Base-by-base conservation (phyloP, 2,113 vertebrate genomes). In the Chamaea fasciata region DNA sequence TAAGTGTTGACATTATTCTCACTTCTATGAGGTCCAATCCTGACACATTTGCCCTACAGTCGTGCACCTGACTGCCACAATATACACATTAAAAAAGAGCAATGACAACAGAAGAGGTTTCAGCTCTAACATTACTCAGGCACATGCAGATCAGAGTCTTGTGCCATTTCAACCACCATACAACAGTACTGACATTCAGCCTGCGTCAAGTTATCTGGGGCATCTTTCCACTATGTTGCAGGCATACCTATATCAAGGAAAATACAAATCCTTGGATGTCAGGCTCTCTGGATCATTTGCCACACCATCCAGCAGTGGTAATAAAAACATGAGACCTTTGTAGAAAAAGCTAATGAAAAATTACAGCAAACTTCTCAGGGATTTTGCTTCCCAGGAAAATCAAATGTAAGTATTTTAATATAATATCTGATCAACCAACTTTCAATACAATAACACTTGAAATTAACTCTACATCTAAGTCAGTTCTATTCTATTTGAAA, bases 241-340 rank as follows among this genome's bases (percentile, higher is more conserved):
- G n/a, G n/a, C 15, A 53, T 16, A 56, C 1, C 11, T 13, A 3
- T 31, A 46, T 7, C 0, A 0, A 73, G 24, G 49, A 92, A 94
- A 92, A 67, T 15, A 59, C 3, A 53, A 60, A 77, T 53, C 22
- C 18, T 74, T 49, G 28, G 6, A 15, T 56, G 10, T 28, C 62
- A 52, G 64, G 37, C n/a, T 94, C 26, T 62, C 41, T 31, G 28
- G 28, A 65, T 73, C 60, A 57, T 33, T 65, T 59, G 35, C 22
- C 23, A 28, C 8, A 79, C 15, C 46, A 59, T 28, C 6, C 27
- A 69, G 41, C 9, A 22, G 16, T 3, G 2, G 26, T 12, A 81
- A 78, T 30, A 22, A 65, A 73, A 85, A 41, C 0, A 2, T 8
- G 3, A 59, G 55, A 79, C 15, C 44, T 84, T 26, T 53, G 19